Base-by-base conservation (phyloP, 2,797 vertebrate genomes). In the Poeciliopsis presidionis region DNA sequence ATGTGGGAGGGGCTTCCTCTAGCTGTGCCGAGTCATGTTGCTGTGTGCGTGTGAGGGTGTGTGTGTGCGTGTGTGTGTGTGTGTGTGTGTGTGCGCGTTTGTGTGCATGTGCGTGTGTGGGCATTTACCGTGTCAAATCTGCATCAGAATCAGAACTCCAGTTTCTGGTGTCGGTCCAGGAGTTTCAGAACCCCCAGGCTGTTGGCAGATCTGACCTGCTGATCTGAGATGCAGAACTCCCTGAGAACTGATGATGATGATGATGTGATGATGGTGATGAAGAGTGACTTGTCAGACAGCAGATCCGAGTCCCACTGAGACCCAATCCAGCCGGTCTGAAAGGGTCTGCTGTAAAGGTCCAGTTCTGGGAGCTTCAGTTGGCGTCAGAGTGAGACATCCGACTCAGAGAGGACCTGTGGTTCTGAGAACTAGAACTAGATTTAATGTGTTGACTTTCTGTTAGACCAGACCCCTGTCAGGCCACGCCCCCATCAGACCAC, bases 1-100 rank as follows among this genome's bases (percentile, higher is more conserved):
- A 72, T 72, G 69, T 36, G 61, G 59, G 70, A 30, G 74, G 59
- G 59, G 63, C 36, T 30, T 74, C 57, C 11, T 20, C 18, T 22
- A 8, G 41, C 4, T 45, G 16, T 72, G 53, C 0, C 41, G 14
- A 41, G 57, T 65, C 74, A 20, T 67, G 63, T 67, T 20, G 18
- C 33, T 36, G 30, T 63, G 53, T 7, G 47, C 2, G 5, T 0
- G 18, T 7, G 20, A 8, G 8, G 12, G 53, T 1, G 51, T 39
- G 36, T 5, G 36, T 39, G 36, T 11, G 20, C 25, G 6, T 8
- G 20, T 51, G 43, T 13, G 43, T 3, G 11, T 51, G 14, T 20
- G 43, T 12, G 43, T 0, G 43, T 2, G 43, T 11, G 43, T 4
- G 41, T 2, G 16, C 5, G n/a, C 14, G 55, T 14, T 13, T 16